Evolutionary conservation across 2,888 invertebrate species (phyloP), one percentile per base, ranked within the genome.

Genomic region (Lithophane leautieri): DNA sequence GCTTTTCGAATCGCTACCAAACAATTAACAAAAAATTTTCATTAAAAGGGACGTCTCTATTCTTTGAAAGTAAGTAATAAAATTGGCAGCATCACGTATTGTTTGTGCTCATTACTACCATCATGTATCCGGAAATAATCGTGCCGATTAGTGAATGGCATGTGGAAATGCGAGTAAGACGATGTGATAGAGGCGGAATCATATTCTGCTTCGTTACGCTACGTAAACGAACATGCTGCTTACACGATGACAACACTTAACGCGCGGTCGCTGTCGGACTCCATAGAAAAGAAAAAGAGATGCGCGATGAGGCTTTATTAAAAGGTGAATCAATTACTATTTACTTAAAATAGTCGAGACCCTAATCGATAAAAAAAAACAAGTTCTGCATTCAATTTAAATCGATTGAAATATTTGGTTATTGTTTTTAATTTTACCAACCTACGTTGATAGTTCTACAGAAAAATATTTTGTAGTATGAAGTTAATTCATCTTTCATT

Each of bases 91-190:
- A 34, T 75, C 68, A 25, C 52, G 47, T 63, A 80, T 67, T 70
- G 52, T 72, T 67, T 70, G 78, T 78, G 78, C 69, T 82, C 61
- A 77, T 82, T 82, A 81, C 47, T 56, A 62, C 6, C 60, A 61
- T 61, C 67, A 78, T 44, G 81, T 52, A 78, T 69, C 71, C 72
- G 69, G 83, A 78, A 69, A 78, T 82, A 72, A 63, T 77, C 42
- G 65, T 77, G 60, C 68, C 58, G 76, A 76, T 70, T 70, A 34
- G 65, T 78, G 78, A 82, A 82, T 78, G 69, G 81, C 83, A 69
- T 81, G 83, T 82, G 69, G 81, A 61, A 82, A 82, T 82, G 83
- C 65, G 78, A 82, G 65, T 82, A 70, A 78, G 66, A 65, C 67
- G 47, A 58, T 82, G 69, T 61, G 40, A 62, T 81, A 52, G 61